Percentiles rank a stretch among this genome's conserved stretches.
phyloP scores from a whole-genome alignment of 2,888 invertebrate species.

The Zootermopsis nevadensis region DNA sequence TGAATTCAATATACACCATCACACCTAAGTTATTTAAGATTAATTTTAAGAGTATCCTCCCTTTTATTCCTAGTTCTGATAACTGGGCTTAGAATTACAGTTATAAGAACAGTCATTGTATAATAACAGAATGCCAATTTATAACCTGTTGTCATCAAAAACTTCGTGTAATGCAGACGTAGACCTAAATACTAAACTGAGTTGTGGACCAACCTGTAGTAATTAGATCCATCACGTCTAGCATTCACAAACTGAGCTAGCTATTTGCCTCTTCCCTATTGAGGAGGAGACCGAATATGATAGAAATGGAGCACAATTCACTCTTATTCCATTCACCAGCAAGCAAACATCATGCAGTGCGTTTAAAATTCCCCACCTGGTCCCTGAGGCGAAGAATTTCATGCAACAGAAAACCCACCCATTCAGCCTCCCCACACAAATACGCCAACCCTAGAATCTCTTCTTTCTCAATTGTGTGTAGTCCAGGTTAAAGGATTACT shows the following conservation, averaged over 20 bases:
- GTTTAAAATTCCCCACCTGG: conserved; percentile 33
- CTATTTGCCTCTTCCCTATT: conserved; percentile 16
- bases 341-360: conserved; percentile 11
- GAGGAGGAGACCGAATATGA: not conserved
- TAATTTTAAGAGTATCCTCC: too few relatives aligned
- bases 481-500: conserved; percentile 23
- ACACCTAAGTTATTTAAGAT: too few relatives aligned
- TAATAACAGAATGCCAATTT: too few relatives aligned
- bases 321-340: conserved; percentile 34
- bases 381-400: conserved; percentile 34
- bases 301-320: not conserved
- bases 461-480: conserved; percentile 27
- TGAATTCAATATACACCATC: too few relatives aligned
- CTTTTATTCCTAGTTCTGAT: too few relatives aligned
- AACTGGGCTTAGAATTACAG: too few relatives aligned
- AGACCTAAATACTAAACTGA: too few relatives aligned
- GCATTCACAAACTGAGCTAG: conserved; percentile 40
- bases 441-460: not conserved
- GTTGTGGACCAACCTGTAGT: not conserved
- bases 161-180: too few relatives aligned
- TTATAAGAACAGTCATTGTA: too few relatives aligned
- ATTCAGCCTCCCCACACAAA: not conserved
- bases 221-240: conserved; percentile 12
- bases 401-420: conserved; percentile 30
- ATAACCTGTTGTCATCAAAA: too few relatives aligned